phyloP scores from a whole-genome alignment of 2,888 invertebrate species.

The Seira sanloemensis region DNA sequence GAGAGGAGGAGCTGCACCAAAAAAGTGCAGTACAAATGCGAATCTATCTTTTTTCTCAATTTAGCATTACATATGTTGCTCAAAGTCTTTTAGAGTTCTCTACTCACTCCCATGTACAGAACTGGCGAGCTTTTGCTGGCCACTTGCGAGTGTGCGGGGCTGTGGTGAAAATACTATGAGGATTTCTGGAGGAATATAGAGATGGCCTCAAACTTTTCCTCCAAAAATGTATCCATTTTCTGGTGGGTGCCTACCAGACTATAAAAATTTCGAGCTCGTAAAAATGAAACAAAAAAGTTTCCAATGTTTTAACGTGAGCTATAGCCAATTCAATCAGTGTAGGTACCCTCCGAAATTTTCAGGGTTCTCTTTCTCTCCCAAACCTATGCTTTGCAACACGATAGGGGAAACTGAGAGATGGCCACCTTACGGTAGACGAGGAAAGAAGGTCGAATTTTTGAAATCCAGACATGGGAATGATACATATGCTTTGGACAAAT shows the following conservation, averaged over 20 bases:
- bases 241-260: background rate
- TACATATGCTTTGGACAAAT: background rate
- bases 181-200: background rate
- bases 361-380: too few species aligned
- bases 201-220: background rate
- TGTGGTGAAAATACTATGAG: background rate
- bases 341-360: too few species aligned
- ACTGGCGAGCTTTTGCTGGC: background rate
- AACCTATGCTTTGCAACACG: too few species aligned
- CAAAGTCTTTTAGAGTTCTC: too few species aligned
- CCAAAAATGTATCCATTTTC: background rate
- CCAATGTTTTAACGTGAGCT: background rate
- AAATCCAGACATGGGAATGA: background rate
- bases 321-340: too few species aligned
- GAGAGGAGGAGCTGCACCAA: slow-evolving; percentile 39
- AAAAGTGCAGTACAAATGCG: background rate
- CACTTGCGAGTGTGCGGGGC: background rate
- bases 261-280: background rate
- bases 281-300: background rate
- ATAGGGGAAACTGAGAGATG: too few species aligned
- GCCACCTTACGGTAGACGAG: slow-evolving; percentile 12
- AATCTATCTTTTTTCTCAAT: too few species aligned
- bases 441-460: background rate
- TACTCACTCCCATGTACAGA: too few species aligned
- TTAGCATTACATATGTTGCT: too few species aligned